phyloP scores from a whole-genome alignment of 2,113 vertebrate genomes.

The Zingel zingel region DNA sequence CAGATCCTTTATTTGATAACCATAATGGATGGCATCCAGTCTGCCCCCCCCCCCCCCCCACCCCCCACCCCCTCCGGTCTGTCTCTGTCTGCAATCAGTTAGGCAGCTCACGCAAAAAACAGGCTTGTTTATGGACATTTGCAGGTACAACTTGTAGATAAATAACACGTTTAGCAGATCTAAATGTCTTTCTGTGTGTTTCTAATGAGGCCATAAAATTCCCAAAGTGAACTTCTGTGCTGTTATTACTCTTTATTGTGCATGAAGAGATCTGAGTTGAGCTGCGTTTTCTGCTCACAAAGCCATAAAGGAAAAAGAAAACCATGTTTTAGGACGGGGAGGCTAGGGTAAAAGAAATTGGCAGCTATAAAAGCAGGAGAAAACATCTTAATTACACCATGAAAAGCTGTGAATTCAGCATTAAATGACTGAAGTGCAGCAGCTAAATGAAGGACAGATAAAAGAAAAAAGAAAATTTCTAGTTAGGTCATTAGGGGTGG shows the following conservation, averaged over 20 bases:
- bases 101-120: slow-evolving; percentile 21
- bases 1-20: slow-evolving; percentile 61
- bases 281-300: slow-evolving; percentile 24
- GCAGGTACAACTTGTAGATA: slow-evolving; percentile 57
- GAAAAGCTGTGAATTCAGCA: slow-evolving; percentile 12
- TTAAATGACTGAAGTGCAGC: not conserved
- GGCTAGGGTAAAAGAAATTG: not conserved
- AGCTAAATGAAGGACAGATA: not conserved
- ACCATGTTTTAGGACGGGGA: not conserved
- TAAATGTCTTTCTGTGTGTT: slow-evolving; percentile 24
- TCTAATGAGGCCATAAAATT: slow-evolving; percentile 29
- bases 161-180: slow-evolving; percentile 46
- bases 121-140: slow-evolving; percentile 46
- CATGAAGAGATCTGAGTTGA: slow-evolving; percentile 2
- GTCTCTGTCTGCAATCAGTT: slow-evolving; percentile 57
- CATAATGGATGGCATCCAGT: slow-evolving; percentile 58
- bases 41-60: slow-evolving; percentile 10
- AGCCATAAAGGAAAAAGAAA: slow-evolving; percentile 3
- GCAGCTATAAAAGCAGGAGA: slow-evolving; percentile 6
- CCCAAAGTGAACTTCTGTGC: slow-evolving; percentile 27
- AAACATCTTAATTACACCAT: slow-evolving; percentile 16
- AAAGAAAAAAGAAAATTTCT: not conserved
- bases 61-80: not conserved
- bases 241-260: slow-evolving; percentile 28
- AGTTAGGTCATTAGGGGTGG: not conserved